Evolutionary conservation across 2,113 vertebrate species (phyloP).

Genomic region (Astur gentilis): DNA sequence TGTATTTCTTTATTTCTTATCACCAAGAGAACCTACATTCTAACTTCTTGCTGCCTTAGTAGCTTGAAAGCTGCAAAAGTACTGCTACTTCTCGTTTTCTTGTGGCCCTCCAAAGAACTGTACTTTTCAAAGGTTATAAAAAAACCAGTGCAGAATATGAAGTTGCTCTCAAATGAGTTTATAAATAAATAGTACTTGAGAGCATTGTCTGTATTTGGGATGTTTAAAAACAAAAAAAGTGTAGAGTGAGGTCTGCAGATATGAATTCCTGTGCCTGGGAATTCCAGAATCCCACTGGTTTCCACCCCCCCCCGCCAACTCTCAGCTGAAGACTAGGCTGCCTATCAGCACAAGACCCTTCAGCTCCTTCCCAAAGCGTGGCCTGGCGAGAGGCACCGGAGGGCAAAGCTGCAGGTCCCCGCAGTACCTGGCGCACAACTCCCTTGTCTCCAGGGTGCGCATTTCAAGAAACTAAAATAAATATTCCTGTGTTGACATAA

Average conservation of each 20-base stretch:
- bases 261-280: not conserved
- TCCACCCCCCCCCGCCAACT: not conserved
- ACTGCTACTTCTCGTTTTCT: not conserved
- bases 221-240: not conserved
- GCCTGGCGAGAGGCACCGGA: not conserved
- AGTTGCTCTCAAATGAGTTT: not conserved
- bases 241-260: not conserved
- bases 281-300: not conserved
- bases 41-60: not conserved
- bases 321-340: not conserved
- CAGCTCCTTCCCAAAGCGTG: not conserved
- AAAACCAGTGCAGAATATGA: not conserved
- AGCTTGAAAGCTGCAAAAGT: not conserved
- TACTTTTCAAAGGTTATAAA: not conserved
- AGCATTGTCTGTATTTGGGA: not conserved
- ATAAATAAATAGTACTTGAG: not conserved
- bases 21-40: not conserved
- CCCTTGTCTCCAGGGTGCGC: not conserved
- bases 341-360: not conserved
- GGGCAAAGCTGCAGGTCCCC: not conserved
- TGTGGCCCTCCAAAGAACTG: not conserved
- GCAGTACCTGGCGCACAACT: too few relatives aligned
- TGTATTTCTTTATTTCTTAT: not conserved
- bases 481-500: not conserved
- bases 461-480: not conserved